A percentile compares a stretch with the other conserved stretches of the same genome.
Conservation (phyloP, 2,797 vertebrate genomes). For the Enteromius trimaculatus region DNA sequence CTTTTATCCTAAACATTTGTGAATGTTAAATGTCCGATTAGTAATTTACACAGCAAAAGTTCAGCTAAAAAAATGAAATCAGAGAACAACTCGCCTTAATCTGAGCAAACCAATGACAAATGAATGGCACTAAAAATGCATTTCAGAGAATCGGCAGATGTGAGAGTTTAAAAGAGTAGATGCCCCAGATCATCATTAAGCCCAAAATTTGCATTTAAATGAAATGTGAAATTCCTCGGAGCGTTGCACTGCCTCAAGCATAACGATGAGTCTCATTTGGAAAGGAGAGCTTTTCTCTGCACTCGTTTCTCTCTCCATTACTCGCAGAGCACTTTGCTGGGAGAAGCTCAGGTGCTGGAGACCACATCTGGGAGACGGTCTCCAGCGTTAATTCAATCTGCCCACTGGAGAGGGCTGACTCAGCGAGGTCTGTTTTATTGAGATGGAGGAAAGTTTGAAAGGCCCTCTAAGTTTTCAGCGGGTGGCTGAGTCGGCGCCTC, state of each 20-base stretch:
- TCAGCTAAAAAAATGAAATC: slow-evolving; percentile 37
- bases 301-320: slow-evolving; percentile 38
- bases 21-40: not conserved
- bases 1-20: not conserved
- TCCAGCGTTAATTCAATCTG: slow-evolving; percentile 47
- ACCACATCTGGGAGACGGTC: slow-evolving; percentile 29
- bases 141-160: not conserved
- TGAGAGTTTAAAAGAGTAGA: slow-evolving; percentile 28
- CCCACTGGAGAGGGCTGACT: slow-evolving; percentile 46
- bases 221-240: slow-evolving; percentile 44
- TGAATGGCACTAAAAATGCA: slow-evolving; percentile 38
- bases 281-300: slow-evolving; percentile 10
- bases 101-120: slow-evolving; percentile 32
- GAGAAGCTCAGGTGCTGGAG: slow-evolving; percentile 26
- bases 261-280: slow-evolving; percentile 27
- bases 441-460: slow-evolving; percentile 34
- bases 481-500: slow-evolving; percentile 23
- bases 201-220: slow-evolving; percentile 61
- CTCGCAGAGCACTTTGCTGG: not conserved
- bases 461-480: slow-evolving; percentile 38
- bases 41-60: not conserved
- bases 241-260: slow-evolving; percentile 18
- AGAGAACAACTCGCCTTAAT: slow-evolving; percentile 36
- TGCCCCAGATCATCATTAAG: slow-evolving; percentile 57
- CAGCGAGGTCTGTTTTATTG: slow-evolving; percentile 35